Evolutionary conservation across 2,113 vertebrate genomes (phyloP).

Genomic region (Catagonus wagneri): DNA sequence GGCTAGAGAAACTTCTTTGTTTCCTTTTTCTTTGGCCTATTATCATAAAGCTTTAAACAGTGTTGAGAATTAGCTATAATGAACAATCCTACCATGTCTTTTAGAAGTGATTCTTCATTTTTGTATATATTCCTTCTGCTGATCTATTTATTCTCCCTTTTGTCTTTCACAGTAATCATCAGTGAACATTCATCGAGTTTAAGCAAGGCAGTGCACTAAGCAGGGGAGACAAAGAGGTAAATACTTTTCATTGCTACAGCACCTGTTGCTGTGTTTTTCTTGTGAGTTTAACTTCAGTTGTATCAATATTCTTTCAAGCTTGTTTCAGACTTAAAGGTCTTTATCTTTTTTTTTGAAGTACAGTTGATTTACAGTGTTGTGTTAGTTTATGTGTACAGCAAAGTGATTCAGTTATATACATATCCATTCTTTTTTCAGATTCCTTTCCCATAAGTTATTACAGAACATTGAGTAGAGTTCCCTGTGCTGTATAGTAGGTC

Average conservation of each 20-base stretch:
- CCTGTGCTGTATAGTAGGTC: no score
- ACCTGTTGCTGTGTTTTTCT: background rate
- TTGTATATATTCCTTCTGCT: background rate
- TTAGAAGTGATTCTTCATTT: slow-evolving; percentile 28
- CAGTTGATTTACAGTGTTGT: no score
- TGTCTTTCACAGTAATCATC: background rate
- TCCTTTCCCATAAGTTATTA: no score
- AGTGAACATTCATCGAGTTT: background rate
- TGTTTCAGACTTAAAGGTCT: background rate
- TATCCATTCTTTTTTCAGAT: no score
- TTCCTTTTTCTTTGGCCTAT: background rate
- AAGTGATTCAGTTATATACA: no score
- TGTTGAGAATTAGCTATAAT: slow-evolving; percentile 28
- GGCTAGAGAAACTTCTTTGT: background rate
- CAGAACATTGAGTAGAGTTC: no score
- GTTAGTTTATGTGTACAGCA: no score
- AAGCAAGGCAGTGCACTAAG: background rate
- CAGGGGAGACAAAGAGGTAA: background rate
- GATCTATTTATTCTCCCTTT: background rate
- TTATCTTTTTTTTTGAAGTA: background rate
- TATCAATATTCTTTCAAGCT: background rate
- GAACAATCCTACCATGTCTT: background rate
- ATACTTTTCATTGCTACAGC: background rate
- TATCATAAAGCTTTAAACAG: background rate
- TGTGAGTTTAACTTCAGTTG: background rate